Base-by-base conservation (phyloP, 2,888 invertebrate species). In the Acrobeloides nanus region DNA sequence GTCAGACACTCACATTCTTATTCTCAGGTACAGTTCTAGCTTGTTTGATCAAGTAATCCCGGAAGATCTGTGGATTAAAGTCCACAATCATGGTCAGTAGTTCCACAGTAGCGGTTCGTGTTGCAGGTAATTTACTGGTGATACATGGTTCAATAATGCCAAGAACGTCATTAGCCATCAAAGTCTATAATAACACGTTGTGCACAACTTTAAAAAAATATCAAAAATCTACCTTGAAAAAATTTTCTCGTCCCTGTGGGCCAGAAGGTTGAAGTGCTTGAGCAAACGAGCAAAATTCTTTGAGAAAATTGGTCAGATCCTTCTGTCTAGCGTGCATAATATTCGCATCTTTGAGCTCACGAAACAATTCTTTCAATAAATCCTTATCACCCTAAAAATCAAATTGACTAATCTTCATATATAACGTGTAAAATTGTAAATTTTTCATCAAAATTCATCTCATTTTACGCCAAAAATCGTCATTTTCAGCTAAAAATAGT, bases 281-380 rank as follows among this genome's bases (percentile, higher is more conserved):
- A 64, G 95, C 92, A 81, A 93, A 93, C 77, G 89, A 89, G 80
- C 95, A 95, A 79, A 93, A 93, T 78, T 99, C 99, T 76, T 93
- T 95, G 64, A 99, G 81, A 81, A 99, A 99, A 71, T 92, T 80
- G 60, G 93, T 88, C 74, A 93, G 82, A 77, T 99, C 97, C 72
- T 89, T 82, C 70, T 93, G 81, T 75, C 89, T 87, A 12, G 80
- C 76, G 62, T 89, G 84, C 23, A 84, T 82, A 34, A 89, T 89
- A 65, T 84, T 83, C 69, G 87, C 84, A 75, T 89, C 88, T 62
- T 86, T 88, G 68, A 99, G 81, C 77, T 89, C 83, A 53, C 85
- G 84, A 80, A 99, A 95, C 66, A 99, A 80, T 77, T 92, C 90
- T 46, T 85, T 84, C 74, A 99, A 81, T 79, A 95, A 90, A 75